Evolutionary conservation across 2,113 vertebrate genomes (phyloP).

Genomic region (Ammodytes marinus): DNA sequence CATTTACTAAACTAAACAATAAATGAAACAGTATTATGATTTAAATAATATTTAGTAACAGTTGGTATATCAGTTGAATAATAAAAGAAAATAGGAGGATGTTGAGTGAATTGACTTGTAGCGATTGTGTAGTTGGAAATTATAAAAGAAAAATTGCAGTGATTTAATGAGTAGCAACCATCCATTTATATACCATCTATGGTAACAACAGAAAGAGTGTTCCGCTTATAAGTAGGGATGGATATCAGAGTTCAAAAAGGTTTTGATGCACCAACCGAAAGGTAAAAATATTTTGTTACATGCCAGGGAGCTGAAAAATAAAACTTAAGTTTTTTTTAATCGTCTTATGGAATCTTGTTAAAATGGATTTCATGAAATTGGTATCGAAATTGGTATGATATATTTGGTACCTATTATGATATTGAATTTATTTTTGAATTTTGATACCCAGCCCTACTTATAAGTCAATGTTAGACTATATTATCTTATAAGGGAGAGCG

Average conservation of each 20-base stretch:
- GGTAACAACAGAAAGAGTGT: conserved; percentile 13
- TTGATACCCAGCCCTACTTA: too few relatives aligned
- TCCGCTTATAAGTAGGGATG: background rate
- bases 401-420: too few relatives aligned
- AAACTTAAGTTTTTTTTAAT: too few relatives aligned
- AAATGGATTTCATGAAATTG: too few relatives aligned
- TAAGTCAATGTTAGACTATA: background rate
- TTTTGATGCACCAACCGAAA: too few relatives aligned
- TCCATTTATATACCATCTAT: too few relatives aligned
- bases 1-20: background rate
- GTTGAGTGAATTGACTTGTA: background rate
- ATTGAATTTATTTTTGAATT: too few relatives aligned
- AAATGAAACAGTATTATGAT: background rate
- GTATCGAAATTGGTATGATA: too few relatives aligned
- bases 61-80: background rate
- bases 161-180: conserved; percentile 18
- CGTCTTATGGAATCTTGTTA: too few relatives aligned
- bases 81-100: background rate
- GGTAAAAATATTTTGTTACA: too few relatives aligned
- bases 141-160: background rate
- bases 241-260: too few relatives aligned
- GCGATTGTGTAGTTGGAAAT: conserved; percentile 10
- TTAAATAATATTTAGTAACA: background rate
- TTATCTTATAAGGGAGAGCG: conserved; percentile 27
- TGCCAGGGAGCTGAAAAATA: too few relatives aligned